Evolutionary conservation across 2,888 invertebrate genomes (phyloP).

Genomic region (Eupelmus urozonus): DNA sequence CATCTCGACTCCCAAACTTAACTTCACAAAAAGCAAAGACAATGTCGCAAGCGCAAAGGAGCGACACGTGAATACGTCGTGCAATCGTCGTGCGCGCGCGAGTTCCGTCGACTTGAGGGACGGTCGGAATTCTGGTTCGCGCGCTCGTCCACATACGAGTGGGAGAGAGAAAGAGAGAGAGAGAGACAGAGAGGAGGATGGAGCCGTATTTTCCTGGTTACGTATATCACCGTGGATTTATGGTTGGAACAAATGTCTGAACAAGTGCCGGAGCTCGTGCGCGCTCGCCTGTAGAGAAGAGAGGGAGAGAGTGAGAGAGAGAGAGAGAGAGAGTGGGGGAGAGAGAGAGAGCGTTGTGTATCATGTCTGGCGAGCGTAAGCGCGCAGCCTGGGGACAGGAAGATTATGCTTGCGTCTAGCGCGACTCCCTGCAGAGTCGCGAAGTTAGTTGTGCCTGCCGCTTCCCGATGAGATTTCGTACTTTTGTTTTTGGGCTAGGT

Average conservation of each 20-base stretch:
- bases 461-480: too few relatives aligned
- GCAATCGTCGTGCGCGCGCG: constrained; percentile 16
- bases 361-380: background rate
- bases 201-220: constrained; percentile 51
- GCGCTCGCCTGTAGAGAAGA: background rate
- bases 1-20: too few relatives aligned
- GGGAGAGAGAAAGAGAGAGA: constrained; percentile 7
- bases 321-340: background rate
- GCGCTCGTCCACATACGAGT: constrained; percentile 32
- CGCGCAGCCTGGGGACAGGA: constrained; percentile 45
- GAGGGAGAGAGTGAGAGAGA: background rate
- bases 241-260: constrained; percentile 60
- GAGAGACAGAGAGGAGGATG: background rate
- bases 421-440: background rate
- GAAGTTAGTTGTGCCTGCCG: too few relatives aligned
- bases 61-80: constrained; percentile 22
- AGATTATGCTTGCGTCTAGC: constrained; percentile 41
- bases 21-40: too few relatives aligned
- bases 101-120: constrained; percentile 40
- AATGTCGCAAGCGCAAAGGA: background rate
- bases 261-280: constrained; percentile 46
- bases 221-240: constrained; percentile 60
- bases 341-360: background rate
- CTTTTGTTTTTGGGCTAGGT: too few relatives aligned
- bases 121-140: constrained; percentile 50